Base-by-base conservation (phyloP, 2,888 invertebrate genomes). In the Agonopterix heracliana region DNA sequence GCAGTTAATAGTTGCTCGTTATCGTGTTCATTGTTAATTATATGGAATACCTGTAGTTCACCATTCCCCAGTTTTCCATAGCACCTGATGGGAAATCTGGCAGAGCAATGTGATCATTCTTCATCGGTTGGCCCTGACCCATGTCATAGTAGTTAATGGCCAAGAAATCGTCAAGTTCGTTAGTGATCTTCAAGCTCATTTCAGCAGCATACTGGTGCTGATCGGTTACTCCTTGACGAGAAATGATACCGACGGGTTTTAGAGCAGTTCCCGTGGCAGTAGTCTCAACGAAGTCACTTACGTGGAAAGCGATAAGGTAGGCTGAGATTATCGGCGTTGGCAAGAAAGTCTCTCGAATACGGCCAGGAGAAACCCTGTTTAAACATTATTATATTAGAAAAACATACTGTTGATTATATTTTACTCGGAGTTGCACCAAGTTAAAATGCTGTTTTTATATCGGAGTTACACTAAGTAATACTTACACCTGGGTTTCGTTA, bases 11-110 rank as follows among this genome's bases (percentile, higher is more conserved):
- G 17, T 17, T 17, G 17, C 17, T 17, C 17, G 17, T 17, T 17
- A 17, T 17, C 17, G 2, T 36, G 3, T 36, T n/a, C 3, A 1
- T n/a, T 36, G 3, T 36, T n/a, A 36, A 1, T 10, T n/a, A 36
- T 5, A n/a, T 11, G 1, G 41, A 9, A 50, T 72, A 92, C 92
- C 91, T 91, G 85, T 94, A 96, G 17, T 94, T 95, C 3, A 95
- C 91, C 68, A 95, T 89, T 52, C 95, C 96, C 95, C 95, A 95
- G 74, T 96, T 95, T 74, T 95, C 95, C 95, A 95, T 95, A 57
- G 95, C 95, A 58, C 93, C 93, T 57, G 93, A 92, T 9, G 92
- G 90, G 74, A 95, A 94, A 68, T 95, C 94, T 9, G 95, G 93
- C 47, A 96, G 87, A 12, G 95, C 95, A 35, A 94, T 92, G 56